phyloP scores from a whole-genome alignment of 2,113 vertebrate genomes.

The Mesoclemmys tuberculata region DNA sequence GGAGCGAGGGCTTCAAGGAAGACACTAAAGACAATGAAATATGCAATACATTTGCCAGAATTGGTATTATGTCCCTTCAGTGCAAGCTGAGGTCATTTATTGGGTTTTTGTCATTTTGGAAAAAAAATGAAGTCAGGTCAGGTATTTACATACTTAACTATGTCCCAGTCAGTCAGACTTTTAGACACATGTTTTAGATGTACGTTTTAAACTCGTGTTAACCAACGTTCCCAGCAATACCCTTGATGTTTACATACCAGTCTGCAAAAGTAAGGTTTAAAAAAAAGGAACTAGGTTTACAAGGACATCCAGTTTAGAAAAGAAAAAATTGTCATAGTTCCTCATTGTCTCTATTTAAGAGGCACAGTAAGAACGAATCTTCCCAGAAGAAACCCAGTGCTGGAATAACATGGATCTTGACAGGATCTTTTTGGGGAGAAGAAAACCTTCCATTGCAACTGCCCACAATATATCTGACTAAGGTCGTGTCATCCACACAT shows the following conservation, averaged over 20 bases:
- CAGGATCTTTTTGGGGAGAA: not conserved
- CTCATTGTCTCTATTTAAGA: not conserved
- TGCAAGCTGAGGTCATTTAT: not conserved
- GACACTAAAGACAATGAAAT: not conserved
- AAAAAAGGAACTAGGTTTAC: not conserved
- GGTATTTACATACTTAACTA: not conserved
- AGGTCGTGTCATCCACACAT: not conserved
- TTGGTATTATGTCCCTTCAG: not conserved
- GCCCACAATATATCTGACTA: not conserved
- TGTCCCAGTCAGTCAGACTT: not conserved
- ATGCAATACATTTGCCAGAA: not conserved
- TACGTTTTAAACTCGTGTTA: not conserved
- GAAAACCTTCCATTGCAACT: not conserved
- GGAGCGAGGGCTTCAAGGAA: not conserved
- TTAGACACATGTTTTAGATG: not conserved
- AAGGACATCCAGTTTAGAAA: not conserved
- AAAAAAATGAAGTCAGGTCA: not conserved
- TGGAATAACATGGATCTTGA: not conserved
- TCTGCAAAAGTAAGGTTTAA: not conserved
- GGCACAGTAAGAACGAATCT: not conserved
- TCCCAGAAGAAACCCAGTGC: not conserved
- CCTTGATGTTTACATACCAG: not conserved
- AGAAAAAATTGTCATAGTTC: not conserved
- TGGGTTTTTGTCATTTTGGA: not conserved
- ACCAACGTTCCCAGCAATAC: not conserved